Evolutionary conservation across 2,888 invertebrate species (phyloP), one percentile per base, ranked within the genome.

Genomic region (Smittia aterrima): DNA sequence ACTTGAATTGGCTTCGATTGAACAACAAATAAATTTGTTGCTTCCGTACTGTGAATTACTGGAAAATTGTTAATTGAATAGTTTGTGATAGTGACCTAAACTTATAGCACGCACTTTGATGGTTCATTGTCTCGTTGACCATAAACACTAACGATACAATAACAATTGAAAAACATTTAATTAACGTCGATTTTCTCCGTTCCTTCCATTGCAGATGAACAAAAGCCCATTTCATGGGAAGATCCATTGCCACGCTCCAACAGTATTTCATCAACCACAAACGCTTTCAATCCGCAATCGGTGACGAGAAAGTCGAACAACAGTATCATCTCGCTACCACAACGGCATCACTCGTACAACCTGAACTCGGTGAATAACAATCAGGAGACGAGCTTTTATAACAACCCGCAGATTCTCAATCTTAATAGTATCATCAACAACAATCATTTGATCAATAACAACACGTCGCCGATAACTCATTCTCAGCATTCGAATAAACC

Each of bases 181-280:
- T n/a, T 47, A 47, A 47, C 47, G 47, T 47, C 47, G 32, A 32
- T 32, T 32, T 32, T 47, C 47, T 47, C 13, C 47, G 13, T 16
- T n/a, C 11, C 13, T 47, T 3, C 11, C n/a, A 76, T 82, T 84
- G 20, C 85, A 92, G 92, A 92, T 90, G 92, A 92, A 84, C 90
- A 91, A 80, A 89, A 82, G 84, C 89, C 91, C 76, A 89, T 90
- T 82, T 88, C 90, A 81, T 92, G 92, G 91, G 92, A 92, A 84
- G 92, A 91, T 83, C 85, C 88, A 67, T 75, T 80, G 67, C 79
- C 80, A 58, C 76, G 77, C 77, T 70, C 76, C 66, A 73, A 76
- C 64, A 66, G 75, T 41, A 75, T 72, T 67, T 76, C 78, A 76
- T 75, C 77, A 20, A 79, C 79, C 58, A 80, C 81, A 75, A 78